Evolutionary conservation across 2,113 vertebrate species (phyloP).

Genomic region (Tragelaphus buxtoni): DNA sequence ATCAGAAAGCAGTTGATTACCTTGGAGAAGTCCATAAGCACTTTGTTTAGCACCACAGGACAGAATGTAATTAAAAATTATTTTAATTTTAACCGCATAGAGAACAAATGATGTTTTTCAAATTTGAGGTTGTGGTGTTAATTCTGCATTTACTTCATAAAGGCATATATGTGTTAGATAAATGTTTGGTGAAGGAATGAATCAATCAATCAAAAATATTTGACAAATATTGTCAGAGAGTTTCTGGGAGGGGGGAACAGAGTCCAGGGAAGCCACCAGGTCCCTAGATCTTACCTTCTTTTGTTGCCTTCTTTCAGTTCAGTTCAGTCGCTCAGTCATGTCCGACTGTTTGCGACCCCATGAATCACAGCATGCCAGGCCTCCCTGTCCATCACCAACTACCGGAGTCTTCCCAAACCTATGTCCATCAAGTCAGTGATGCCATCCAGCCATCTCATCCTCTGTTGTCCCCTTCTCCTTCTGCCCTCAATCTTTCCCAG

Average conservation of each 20-base stretch:
- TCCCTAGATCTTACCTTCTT: not conserved
- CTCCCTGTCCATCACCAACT: no score
- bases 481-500: no score
- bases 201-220: not conserved
- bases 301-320: not conserved
- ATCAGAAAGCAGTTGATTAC: not conserved
- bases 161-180: not conserved
- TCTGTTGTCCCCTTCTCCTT: no score
- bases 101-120: not conserved
- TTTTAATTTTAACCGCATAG: not conserved
- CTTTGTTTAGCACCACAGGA: not conserved
- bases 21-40: not conserved
- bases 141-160: not conserved
- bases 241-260: not conserved
- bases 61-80: not conserved
- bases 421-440: no score
- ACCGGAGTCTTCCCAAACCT: no score
- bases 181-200: not conserved
- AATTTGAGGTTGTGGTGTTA: not conserved
- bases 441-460: no score
- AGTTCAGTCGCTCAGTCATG: no score
- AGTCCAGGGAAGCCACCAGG: not conserved
- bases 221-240: not conserved
- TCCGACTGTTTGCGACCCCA: no score
- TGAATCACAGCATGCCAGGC: rapidly evolving